Evolutionary conservation across 2,113 vertebrate species (phyloP).

Genomic region (Coptodon bakossiorum): DNA sequence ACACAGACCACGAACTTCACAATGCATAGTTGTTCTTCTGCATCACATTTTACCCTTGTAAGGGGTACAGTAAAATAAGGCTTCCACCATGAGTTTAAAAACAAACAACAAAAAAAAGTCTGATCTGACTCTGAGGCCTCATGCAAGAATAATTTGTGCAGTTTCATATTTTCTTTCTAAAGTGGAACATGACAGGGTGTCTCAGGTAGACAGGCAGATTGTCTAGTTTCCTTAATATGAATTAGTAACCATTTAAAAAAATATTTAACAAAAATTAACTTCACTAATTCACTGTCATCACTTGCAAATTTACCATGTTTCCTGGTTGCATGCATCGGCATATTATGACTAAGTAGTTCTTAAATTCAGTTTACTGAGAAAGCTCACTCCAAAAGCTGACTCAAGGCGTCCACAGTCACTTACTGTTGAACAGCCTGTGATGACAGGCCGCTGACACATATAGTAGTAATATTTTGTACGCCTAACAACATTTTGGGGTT

Average conservation of each 20-base stretch:
- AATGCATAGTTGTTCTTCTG: conserved; percentile 68
- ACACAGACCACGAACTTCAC: conserved; percentile 87
- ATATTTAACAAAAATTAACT: neutral
- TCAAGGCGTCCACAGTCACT: neutral
- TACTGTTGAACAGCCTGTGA: neutral
- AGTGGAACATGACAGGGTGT: neutral
- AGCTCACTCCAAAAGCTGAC: neutral
- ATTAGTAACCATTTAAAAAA: neutral
- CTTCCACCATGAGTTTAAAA: neutral
- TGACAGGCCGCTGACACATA: neutral
- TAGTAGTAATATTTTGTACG: neutral
- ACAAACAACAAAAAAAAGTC: neutral
- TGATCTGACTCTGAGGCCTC: neutral
- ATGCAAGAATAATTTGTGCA: neutral
- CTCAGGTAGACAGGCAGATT: neutral
- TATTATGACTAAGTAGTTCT: neutral
- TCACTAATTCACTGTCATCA: neutral
- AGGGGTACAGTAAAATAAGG: neutral
- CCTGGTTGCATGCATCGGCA: accelerated
- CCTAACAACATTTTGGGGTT: neutral
- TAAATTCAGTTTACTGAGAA: neutral
- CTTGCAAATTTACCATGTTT: neutral
- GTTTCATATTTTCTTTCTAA: neutral
- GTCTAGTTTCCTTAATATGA: neutral
- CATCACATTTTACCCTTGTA: neutral